Evolutionary conservation across 2,113 vertebrate genomes (phyloP).

Genomic region (Trogon melanurus): DNA sequence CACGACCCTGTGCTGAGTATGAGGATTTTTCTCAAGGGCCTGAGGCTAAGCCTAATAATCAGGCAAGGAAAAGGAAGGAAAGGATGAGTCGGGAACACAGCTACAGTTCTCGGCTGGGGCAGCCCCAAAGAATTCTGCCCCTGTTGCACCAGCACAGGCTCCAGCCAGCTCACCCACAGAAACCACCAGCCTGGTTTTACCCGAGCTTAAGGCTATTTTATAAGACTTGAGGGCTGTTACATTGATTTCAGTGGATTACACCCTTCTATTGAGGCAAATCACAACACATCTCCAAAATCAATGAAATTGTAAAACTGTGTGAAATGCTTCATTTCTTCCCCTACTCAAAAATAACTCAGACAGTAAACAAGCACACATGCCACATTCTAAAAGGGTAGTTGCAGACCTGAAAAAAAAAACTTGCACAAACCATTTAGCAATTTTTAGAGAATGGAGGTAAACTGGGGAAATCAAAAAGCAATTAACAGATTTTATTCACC

Average conservation of each 20-base stretch:
- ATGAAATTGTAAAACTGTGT: background rate
- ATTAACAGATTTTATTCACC: background rate
- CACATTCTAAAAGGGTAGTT: background rate
- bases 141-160: background rate
- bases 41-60: background rate
- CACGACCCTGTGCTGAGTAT: background rate
- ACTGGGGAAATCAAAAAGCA: background rate
- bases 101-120: background rate
- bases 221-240: background rate
- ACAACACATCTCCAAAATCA: background rate
- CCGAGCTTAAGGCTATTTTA: background rate
- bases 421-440: background rate
- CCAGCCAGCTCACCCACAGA: background rate
- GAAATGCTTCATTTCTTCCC: background rate
- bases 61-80: background rate
- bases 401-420: background rate
- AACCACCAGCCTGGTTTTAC: background rate
- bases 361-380: background rate
- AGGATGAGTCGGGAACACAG: background rate
- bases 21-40: background rate
- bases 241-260: background rate
- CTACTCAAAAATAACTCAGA: background rate
- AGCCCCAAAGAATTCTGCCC: background rate
- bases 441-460: background rate
- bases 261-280: background rate